Base-by-base conservation (phyloP, 1,140 invertebrate species). In the Drosophila sp. region DNA sequence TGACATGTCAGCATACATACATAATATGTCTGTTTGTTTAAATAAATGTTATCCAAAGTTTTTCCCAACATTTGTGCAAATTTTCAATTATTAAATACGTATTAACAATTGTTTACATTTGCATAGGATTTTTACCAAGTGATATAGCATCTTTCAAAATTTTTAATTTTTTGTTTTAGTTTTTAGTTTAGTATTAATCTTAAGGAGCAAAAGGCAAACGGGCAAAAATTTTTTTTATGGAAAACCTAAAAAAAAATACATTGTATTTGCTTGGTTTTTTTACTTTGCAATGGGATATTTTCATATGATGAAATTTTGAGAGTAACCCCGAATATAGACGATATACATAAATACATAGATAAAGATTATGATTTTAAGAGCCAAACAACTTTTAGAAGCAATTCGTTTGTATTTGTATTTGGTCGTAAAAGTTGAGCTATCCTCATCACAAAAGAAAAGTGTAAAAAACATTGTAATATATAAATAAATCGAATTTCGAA, bases 371-470 rank as follows among this genome's bases (percentile, higher is more conserved):
- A 54, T 21, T 41, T 16, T 71, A 76, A 80, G 74, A 80, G 78
- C 78, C 74, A 56, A 61, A 62, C 72, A 61, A 66, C 54, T 54
- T 48, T 38, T 29, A 71, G 51, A 62, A 62, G 13, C 27, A 61
- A 46, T 56, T 58, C 29, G 29, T 46, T 36, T 36, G 27, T 29
- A 29, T 21, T 61, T 69, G 18, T 50, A 62, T 40, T 74, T 74
- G 71, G 71, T 78, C 64, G 43, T 64, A 69, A 64, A 72, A 69
- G 27, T 65, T 64, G 54, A 66, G 54, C 66, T 41, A 64, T 43
- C 51, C 67, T 76, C 70, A 53, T 65, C 34, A 38, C 54, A 78
- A 82, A 57, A 48, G 34, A 61, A 62, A 63, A 69, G 21, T 50
- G 25, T 76, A 64, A 76, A 45, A 66, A 62, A 56, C 32, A 54